Conservation (phyloP, 2,797 vertebrate species). For the Gallinago nigripennis region DNA sequence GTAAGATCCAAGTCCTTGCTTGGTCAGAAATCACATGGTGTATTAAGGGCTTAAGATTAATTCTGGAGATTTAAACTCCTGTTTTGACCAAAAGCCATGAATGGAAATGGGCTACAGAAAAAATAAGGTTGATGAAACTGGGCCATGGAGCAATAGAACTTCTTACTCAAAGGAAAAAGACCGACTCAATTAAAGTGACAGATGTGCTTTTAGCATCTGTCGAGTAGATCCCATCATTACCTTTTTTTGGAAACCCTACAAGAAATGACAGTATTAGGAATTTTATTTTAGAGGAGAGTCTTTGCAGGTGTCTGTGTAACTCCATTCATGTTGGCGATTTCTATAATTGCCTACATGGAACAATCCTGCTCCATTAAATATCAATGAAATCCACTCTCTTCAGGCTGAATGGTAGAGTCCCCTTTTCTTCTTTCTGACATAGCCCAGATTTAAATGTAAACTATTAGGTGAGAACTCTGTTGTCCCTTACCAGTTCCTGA, state of each 20-base stretch:
- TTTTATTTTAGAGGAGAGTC: neutral
- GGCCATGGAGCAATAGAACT: neutral
- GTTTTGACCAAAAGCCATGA: neutral
- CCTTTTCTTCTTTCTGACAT: neutral
- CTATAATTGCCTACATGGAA: neutral
- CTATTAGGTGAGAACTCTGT: neutral
- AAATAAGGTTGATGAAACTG: neutral
- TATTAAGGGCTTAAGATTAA: neutral
- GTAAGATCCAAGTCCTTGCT: neutral
- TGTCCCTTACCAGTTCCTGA: neutral
- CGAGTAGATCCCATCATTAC: neutral
- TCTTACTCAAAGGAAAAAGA: neutral
- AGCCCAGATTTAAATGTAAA: neutral
- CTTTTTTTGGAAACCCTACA: neutral
- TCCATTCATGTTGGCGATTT: neutral
- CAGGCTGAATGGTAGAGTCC: neutral
- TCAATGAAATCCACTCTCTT: neutral
- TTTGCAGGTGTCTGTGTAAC: neutral
- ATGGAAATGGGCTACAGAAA: neutral
- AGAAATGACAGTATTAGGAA: neutral
- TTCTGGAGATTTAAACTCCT: neutral
- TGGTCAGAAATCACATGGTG: slow-evolving; percentile 1
- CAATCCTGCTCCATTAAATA: neutral
- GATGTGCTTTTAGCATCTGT: neutral
- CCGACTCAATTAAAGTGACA: neutral